Conservation (phyloP, 2,888 invertebrate species). For the Apodemia mormo region DNA sequence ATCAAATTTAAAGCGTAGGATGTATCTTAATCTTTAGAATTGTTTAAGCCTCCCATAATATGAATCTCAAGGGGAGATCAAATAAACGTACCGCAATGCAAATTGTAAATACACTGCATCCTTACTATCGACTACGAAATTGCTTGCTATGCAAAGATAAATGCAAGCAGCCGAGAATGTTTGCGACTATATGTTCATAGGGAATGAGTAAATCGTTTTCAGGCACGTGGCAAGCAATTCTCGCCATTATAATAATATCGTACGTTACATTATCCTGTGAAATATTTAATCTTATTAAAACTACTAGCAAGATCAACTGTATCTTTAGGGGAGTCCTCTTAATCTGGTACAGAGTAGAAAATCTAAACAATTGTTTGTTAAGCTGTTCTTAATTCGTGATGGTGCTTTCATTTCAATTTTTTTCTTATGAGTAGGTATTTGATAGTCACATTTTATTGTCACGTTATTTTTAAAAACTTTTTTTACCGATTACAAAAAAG, state of each 20-base stretch:
- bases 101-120: conserved; percentile 42
- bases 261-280: conserved; percentile 17
- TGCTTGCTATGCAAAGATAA: conserved; percentile 43
- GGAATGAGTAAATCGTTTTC: conserved; percentile 27
- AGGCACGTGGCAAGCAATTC: conserved; percentile 9
- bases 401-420: not conserved
- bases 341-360: conserved; percentile 25
- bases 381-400: conserved; percentile 30
- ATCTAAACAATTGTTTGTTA: conserved; percentile 32
- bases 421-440: not conserved
- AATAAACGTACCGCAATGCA: conserved; percentile 41
- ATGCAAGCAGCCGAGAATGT: conserved; percentile 38
- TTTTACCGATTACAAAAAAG: too few species aligned
- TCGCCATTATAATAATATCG: not conserved
- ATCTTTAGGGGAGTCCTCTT: conserved; percentile 24
- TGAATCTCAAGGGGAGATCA: conserved; percentile 40
- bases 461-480: too few species aligned
- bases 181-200: conserved; percentile 33
- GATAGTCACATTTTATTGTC: too few species aligned
- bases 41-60: conserved; percentile 21
- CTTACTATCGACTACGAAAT: conserved; percentile 40
- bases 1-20: conserved; percentile 39
- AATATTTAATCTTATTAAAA: conserved; percentile 20
- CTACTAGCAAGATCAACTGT: conserved; percentile 17
- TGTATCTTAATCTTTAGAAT: conserved; percentile 36